phyloP scores from a whole-genome alignment of 1,140 invertebrate genomes.

The Eubasilissa regina region DNA sequence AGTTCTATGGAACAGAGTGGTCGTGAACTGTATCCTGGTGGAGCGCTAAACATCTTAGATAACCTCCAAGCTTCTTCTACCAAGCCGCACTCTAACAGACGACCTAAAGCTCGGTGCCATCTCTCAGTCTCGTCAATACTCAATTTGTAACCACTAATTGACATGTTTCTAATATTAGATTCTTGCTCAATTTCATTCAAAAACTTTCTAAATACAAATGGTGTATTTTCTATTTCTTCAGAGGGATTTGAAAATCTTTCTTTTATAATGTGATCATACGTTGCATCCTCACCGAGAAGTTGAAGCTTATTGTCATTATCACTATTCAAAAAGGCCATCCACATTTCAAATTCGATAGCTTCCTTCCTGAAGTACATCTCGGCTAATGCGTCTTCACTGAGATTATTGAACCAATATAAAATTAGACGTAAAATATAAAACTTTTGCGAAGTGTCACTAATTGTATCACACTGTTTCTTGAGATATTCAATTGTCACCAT shows the following conservation, averaged over 20 bases:
- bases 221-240: not conserved
- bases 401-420: constrained; percentile 70
- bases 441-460: constrained; percentile 67
- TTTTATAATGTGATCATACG: constrained; percentile 56
- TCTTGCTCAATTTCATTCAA: constrained; percentile 68
- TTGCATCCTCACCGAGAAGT: constrained; percentile 65
- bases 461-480: constrained; percentile 69
- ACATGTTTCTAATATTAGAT: constrained; percentile 64
- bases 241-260: constrained; percentile 6
- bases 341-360: constrained; percentile 73
- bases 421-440: constrained; percentile 73
- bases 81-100: constrained; percentile 60
- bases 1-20: constrained; percentile 63
- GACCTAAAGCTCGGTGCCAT: constrained; percentile 58
- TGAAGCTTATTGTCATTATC: constrained; percentile 63
- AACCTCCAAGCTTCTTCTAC: constrained; percentile 64
- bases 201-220: constrained; percentile 63
- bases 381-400: constrained; percentile 62
- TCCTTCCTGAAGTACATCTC: constrained; percentile 66
- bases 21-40: constrained; percentile 45
- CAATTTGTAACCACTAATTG: constrained; percentile 48
- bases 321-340: constrained; percentile 68
- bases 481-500: constrained; percentile 74
- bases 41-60: constrained; percentile 63
- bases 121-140: constrained; percentile 52